These are phyloP conservation scores for Xylota sylvarum DNA, from an alignment of 2,888 invertebrate genomes.

Conservation along the genomic window DNA sequence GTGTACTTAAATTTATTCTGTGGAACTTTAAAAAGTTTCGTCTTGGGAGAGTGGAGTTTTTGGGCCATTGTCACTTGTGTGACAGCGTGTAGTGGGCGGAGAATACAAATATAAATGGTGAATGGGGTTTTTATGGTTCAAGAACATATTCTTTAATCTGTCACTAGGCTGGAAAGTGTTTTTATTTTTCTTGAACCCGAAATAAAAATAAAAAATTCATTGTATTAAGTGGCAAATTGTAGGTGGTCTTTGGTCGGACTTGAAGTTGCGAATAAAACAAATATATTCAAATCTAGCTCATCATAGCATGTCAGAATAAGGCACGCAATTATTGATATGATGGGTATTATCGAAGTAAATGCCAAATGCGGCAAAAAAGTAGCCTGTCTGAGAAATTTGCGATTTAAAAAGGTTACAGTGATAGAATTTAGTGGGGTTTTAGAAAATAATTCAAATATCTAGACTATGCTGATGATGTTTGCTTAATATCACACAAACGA, in stretches of 20 bases:
- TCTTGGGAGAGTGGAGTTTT: slow-evolving; percentile 61
- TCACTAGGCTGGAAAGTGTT: not conserved
- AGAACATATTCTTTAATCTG: slow-evolving; percentile 4
- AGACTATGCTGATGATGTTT: too few relatives aligned
- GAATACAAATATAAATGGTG: not conserved
- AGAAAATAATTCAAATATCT: too few relatives aligned
- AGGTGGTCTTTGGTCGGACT: not conserved
- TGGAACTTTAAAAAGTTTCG: slow-evolving; percentile 41
- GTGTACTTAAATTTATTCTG: slow-evolving; percentile 42
- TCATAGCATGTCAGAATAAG: too few relatives aligned
- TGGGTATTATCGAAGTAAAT: too few relatives aligned
- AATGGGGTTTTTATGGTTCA: slow-evolving; percentile 20
- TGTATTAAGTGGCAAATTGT: not conserved
- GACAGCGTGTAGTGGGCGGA: not conserved
- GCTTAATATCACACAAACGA: too few relatives aligned
- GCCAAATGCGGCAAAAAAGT: too few relatives aligned
- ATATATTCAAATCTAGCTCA: too few relatives aligned
- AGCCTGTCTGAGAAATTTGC: too few relatives aligned
- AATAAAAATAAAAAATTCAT: not conserved
- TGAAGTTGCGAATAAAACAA: not conserved
- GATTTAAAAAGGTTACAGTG: too few relatives aligned
- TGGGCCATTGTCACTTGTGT: slow-evolving; percentile 24
- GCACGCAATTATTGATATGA: too few relatives aligned
- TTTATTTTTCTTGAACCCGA: not conserved
- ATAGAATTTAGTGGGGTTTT: too few relatives aligned